phyloP scores from a whole-genome alignment of 2,888 invertebrate species.

The Torymus texanus region DNA sequence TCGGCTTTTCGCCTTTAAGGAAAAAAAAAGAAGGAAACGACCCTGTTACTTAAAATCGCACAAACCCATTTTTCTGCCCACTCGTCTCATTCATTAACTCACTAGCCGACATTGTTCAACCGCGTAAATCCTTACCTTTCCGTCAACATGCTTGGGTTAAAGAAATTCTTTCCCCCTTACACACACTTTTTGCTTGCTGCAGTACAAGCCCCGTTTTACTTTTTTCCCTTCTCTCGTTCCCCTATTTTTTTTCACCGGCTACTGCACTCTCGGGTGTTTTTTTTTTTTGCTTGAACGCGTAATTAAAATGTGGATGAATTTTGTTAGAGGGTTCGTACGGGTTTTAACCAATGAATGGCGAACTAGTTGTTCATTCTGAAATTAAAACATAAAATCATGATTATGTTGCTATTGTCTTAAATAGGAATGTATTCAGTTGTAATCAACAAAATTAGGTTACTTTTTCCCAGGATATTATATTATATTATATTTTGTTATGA shows the following conservation, averaged over 20 bases:
- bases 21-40: conserved; percentile 29
- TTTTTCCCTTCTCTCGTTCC: neutral
- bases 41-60: conserved; percentile 42
- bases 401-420: no score
- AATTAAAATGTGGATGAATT: no score
- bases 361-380: no score
- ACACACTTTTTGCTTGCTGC: conserved; percentile 9
- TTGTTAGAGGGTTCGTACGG: no score
- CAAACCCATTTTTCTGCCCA: conserved; percentile 44
- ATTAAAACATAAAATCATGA: no score
- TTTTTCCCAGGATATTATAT: no score
- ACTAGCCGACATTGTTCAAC: conserved; percentile 36
- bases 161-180: conserved; percentile 26
- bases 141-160: conserved; percentile 26
- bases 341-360: no score
- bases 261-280: neutral
- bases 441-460: no score
- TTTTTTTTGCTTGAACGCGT: neutral
- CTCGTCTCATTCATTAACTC: conserved; percentile 47
- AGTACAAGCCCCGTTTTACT: conserved; percentile 1
- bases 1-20: conserved; percentile 15
- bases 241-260: neutral
- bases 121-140: conserved; percentile 26
- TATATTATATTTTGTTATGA: no score
- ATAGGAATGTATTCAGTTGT: no score